Base-by-base conservation (phyloP, 2,888 invertebrate species). In the Orthosia gracilis region DNA sequence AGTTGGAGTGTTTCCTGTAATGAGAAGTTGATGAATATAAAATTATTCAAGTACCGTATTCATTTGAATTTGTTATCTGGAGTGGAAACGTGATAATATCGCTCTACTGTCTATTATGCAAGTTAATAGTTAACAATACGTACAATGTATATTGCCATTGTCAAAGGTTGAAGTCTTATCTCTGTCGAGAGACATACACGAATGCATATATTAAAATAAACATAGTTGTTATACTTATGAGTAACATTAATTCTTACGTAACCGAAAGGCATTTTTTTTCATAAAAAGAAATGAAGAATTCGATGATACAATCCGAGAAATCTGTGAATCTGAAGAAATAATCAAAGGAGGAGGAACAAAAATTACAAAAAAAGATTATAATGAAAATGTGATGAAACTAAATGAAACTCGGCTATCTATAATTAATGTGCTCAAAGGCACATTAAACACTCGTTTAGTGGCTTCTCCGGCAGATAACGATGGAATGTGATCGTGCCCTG, bases 401-500 rank as follows among this genome's bases (percentile, higher is more conserved):
- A 89, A 90, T 89, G 89, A 91, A 92, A 92, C 88, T 82, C 77
- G 71, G 82, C 84, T 94, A 93, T 93, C 93, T 92, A 86, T 92
- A 93, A 94, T 93, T 92, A 92, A 91, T 89, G 92, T 91, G 91
- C 91, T 94, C 89, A 90, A 92, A 92, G 91, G 89, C 89, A 91
- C 91, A 94, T 94, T 94, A 94, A 92, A 89, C 90, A 91, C 87
- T 91, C 90, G 91, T 91, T 92, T 90, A 88, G 89, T 88, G 87
- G 88, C 88, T 89, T 89, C 90, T 88, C 89, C 87, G 82, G n/a
- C 71, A 92, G 94, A 95, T 95, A 94, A 92, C 89, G 86, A 87
- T 86, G 95, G 94, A 92, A 95, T 94, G 94, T 90, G 94, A 95
- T 94, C 89, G 88, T 86, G 87, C 87, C 72, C 85, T 91, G 95